Evolutionary conservation across 2,113 vertebrate species (phyloP).

Genomic region (Cathartes aura): DNA sequence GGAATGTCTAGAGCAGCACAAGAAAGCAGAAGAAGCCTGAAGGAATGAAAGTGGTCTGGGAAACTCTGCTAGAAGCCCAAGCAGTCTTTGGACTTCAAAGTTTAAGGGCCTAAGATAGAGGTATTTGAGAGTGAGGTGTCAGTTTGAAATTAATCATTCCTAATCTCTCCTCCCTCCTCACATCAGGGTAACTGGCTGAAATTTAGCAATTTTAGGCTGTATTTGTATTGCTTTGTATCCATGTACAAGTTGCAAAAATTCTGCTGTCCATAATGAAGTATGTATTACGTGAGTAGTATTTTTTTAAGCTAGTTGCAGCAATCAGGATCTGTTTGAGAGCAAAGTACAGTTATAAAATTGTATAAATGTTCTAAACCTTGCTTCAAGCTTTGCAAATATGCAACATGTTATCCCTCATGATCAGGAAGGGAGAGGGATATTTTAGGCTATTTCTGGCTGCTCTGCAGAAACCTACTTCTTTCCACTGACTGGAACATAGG

Average conservation of each 20-base stretch:
- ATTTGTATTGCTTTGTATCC: background rate
- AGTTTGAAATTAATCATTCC: background rate
- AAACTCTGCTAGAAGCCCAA: background rate
- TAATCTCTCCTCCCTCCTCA: background rate
- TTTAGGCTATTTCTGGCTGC: background rate
- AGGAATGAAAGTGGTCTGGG: background rate
- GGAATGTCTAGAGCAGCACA: background rate
- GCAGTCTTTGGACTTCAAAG: background rate
- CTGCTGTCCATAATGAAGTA: background rate
- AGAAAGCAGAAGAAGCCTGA: background rate
- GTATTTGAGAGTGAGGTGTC: background rate
- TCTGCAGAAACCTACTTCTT: background rate
- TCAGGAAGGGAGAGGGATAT: background rate
- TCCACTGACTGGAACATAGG: background rate
- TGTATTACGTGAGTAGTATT: background rate
- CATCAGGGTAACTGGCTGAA: background rate
- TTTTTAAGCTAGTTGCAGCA: background rate
- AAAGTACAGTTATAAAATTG: background rate
- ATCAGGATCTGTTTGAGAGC: background rate
- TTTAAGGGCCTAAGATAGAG: background rate
- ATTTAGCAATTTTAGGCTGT: background rate
- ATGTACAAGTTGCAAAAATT: background rate
- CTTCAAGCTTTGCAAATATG: background rate
- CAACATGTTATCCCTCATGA: rapidly evolving
- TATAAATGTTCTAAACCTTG: background rate